Base-by-base conservation (phyloP, 2,113 vertebrate genomes). In the Oplegnathus fasciatus region DNA sequence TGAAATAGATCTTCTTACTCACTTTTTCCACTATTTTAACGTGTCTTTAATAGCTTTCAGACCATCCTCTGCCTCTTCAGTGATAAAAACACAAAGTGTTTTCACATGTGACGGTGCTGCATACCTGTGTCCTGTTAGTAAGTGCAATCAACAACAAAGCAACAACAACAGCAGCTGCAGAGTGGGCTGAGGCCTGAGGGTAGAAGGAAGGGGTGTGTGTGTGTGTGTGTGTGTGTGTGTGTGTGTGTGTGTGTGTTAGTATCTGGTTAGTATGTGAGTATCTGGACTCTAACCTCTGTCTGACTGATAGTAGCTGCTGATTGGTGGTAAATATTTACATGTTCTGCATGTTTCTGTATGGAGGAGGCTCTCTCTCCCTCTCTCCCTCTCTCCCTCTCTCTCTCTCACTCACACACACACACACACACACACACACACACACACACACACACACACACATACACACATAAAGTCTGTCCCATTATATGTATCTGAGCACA, bases 291-390 rank as follows among this genome's bases (percentile, higher is more conserved):
- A 11, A 28, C 77, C 77, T 86, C 42, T 40, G 13, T 2, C 22
- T 48, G 82, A 69, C 86, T 87, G 88, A 93, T 88, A 86, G 61
- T 5, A 42, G 60, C 5, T 42, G 52, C 87, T 82, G 73, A 90
- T 84, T 78, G 57, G 85, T 66, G 37, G 60, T 75, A 90, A 92
- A 91, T 93, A 80, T 94, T 94, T 94, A 92, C 85, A 87, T 22
- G 14, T 65, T 48, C 77, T 62, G 68, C 54, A 30, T 78, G 75
- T 72, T 73, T 88, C 20, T 54, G 80, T 66, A 26, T 14, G 80
- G 79, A 80, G 88, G 80, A 86, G 70, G 40, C 18, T 2, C 65
- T 4, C 46, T n/a, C n/a, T n/a, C n/a, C n/a, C n/a, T n/a, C n/a
- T n/a, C n/a, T n/a, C n/a, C n/a, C n/a, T n/a, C n/a, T n/a, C n/a